Conservation (phyloP, 2,113 vertebrate genomes). For the Noturus placidus region DNA sequence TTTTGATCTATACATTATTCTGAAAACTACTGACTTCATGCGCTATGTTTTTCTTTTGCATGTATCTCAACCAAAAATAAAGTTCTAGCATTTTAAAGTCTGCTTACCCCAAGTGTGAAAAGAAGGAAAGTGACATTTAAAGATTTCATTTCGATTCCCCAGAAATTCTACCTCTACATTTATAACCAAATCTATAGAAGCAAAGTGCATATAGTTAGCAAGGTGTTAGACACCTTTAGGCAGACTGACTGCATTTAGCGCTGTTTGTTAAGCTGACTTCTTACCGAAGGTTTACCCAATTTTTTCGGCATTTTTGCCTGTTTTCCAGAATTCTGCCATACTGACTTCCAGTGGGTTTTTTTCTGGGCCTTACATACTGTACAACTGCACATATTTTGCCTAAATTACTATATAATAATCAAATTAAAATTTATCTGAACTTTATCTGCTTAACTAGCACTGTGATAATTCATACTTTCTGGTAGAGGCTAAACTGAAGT, state of each 20-base stretch:
- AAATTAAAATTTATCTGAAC: not conserved
- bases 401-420: not conserved
- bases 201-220: too few species aligned
- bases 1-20: not conserved
- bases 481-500: not conserved
- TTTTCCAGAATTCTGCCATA: not conserved
- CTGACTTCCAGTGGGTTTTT: not conserved
- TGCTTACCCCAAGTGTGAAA: not conserved
- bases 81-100: too few species aligned
- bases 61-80: not conserved
- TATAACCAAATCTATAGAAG: too few species aligned
- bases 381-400: not conserved
- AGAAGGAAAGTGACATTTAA: not conserved
- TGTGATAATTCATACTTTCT: not conserved
- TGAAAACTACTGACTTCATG: not conserved
- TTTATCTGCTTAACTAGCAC: not conserved
- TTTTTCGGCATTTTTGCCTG: not conserved
- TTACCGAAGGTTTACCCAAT: not conserved
- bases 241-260: not conserved
- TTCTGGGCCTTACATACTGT: not conserved
- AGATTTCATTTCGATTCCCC: too few species aligned
- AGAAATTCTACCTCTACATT: too few species aligned
- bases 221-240: not conserved
- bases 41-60: not conserved
- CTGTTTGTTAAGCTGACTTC: not conserved